A percentile compares a stretch with the other conserved stretches of the same genome.
These are phyloP conservation scores for Lasioglossum oenotherae DNA, from an alignment of 2,888 invertebrate species.

Conservation along the genomic window DNA sequence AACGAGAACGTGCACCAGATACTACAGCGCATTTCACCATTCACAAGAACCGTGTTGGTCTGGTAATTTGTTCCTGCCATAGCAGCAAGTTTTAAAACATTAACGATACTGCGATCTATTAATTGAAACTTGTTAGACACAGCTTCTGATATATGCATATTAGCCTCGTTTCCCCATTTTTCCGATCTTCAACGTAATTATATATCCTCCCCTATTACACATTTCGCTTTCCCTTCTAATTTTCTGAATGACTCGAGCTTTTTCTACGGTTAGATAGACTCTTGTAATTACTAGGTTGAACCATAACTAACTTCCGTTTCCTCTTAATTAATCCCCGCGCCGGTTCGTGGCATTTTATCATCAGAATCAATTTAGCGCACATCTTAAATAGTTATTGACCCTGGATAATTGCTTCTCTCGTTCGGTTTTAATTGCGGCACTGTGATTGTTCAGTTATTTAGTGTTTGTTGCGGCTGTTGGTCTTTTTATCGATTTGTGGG, in stretches of 20 bases:
- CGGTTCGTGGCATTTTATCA: background rate
- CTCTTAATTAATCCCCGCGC: constrained; percentile 5
- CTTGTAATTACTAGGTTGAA: background rate
- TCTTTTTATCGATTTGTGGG: background rate
- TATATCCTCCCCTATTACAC: background rate
- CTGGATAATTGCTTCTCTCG: background rate
- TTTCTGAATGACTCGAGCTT: background rate
- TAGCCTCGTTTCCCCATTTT: background rate
- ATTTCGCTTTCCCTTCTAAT: background rate
- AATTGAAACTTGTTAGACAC: background rate
- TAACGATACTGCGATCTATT: background rate
- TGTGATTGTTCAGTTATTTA: background rate
- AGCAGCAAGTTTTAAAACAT: no score
- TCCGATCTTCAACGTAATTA: background rate
- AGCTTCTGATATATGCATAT: background rate
- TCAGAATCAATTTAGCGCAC: background rate
- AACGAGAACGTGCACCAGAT: constrained; percentile 24
- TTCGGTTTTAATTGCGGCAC: background rate
- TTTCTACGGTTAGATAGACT: background rate
- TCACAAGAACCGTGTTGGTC: background rate
- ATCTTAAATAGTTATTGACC: background rate
- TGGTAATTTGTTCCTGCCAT: background rate
- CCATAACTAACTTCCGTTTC: constrained; percentile 10
- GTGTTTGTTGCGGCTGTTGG: background rate
- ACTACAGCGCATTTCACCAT: background rate